Evolutionary conservation across 2,888 invertebrate species (phyloP).

Genomic region (Cyrtodaria siliqua): DNA sequence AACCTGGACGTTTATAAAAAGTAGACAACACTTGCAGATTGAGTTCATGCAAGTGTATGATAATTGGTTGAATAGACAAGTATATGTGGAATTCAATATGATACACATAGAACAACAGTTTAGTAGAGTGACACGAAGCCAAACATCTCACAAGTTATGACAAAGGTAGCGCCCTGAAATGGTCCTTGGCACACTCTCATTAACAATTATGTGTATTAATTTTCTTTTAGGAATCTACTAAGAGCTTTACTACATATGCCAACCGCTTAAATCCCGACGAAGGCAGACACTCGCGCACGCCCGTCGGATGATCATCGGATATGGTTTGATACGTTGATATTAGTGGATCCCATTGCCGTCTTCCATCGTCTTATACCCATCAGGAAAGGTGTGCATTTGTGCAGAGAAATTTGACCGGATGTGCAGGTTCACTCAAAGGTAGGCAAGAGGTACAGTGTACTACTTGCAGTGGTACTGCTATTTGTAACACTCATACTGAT

Average conservation of each 20-base stretch:
- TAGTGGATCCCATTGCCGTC: constrained; percentile 90
- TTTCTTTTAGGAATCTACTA: constrained; percentile 90
- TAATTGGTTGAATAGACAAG: too few relatives aligned
- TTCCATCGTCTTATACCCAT: constrained; percentile 72
- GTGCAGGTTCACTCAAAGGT: constrained; percentile 77
- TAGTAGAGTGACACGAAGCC: too few relatives aligned
- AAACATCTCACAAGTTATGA: too few relatives aligned
- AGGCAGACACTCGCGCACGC: constrained; percentile 92
- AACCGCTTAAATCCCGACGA: constrained; percentile 90
- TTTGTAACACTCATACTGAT: constrained; percentile 92
- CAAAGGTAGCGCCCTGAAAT: too few relatives aligned
- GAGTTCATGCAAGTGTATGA: too few relatives aligned
- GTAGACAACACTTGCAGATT: too few relatives aligned
- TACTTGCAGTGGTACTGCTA: constrained; percentile 90
- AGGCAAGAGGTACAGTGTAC: constrained; percentile 90
- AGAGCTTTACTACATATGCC: constrained; percentile 92
- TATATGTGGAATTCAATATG: too few relatives aligned
- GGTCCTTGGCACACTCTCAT: too few relatives aligned
- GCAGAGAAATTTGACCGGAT: constrained; percentile 78
- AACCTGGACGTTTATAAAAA: too few relatives aligned
- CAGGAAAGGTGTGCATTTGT: constrained; percentile 71
- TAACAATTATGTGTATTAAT: too few relatives aligned
- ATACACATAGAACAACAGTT: too few relatives aligned
- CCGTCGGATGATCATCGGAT: constrained; percentile 87
- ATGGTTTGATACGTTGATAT: constrained; percentile 88